A percentile compares a stretch with the other conserved stretches of the same genome.
These are phyloP conservation scores for Apamea anceps DNA, from an alignment of 2,888 invertebrate genomes.

Conservation along the genomic window DNA sequence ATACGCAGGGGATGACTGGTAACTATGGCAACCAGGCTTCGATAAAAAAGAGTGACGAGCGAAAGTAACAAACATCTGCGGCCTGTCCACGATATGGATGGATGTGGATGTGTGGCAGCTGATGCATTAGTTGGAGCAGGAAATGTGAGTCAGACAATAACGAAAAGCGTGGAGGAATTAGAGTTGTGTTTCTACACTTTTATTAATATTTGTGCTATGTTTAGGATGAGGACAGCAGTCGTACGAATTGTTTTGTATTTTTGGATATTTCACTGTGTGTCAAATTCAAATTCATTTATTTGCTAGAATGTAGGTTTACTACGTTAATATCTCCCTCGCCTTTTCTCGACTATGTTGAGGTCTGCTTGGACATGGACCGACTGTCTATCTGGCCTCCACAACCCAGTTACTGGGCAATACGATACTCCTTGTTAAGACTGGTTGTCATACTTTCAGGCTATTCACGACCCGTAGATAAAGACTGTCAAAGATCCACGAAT, in stretches of 20 bases:
- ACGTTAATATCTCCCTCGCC: no score
- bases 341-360: no score
- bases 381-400: background rate
- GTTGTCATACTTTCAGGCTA: background rate
- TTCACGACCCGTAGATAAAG: no score
- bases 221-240: background rate
- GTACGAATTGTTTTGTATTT: background rate
- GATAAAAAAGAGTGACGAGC: conserved; percentile 66
- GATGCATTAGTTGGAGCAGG: conserved; percentile 24
- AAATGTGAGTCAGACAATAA: conserved; percentile 18
- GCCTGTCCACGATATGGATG: conserved; percentile 49
- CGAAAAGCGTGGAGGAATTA: conserved; percentile 12
- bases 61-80: conserved; percentile 56
- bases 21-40: conserved; percentile 45
- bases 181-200: background rate
- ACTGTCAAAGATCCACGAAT: no score
- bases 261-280: background rate
- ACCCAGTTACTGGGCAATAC: background rate
- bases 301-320: no score
- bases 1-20: conserved; percentile 50
- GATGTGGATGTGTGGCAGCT: background rate
- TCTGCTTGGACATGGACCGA: background rate
- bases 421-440: background rate
- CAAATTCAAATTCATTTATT: background rate
- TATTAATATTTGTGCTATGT: background rate